Percentiles rank a stretch among this genome's conserved stretches.
Evolutionary conservation across 2,888 invertebrate genomes (phyloP).

Genomic region (Melanophora roralis): DNA sequence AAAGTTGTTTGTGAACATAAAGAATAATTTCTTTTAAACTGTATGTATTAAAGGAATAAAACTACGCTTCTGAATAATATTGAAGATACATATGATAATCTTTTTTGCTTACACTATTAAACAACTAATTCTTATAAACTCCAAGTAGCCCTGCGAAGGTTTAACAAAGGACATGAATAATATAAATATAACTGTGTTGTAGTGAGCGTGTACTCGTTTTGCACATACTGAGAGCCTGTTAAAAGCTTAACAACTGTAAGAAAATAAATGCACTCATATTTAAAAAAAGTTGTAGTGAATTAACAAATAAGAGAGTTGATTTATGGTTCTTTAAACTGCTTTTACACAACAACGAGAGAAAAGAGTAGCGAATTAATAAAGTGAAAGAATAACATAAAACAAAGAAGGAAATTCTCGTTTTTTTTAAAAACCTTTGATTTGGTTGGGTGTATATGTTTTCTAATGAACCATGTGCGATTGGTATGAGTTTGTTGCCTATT

Average conservation of each 20-base stretch:
- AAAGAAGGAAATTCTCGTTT: conserved; percentile 13
- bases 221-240: conserved; percentile 53
- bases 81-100: too few species aligned
- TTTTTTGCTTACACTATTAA: too few species aligned
- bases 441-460: not conserved
- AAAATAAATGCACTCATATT: conserved; percentile 19
- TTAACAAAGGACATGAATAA: too few species aligned
- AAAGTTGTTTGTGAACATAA: too few species aligned
- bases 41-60: too few species aligned
- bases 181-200: too few species aligned
- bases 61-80: too few species aligned
- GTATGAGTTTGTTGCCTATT: conserved; percentile 50
- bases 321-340: not conserved
- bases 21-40: too few species aligned
- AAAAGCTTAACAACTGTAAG: conserved; percentile 35
- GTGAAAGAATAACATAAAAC: conserved; percentile 30
- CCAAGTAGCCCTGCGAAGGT: too few species aligned
- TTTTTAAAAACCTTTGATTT: too few species aligned
- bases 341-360: conserved; percentile 28
- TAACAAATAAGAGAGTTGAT: not conserved
- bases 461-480: too few species aligned
- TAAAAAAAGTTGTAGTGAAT: not conserved
- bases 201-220: not conserved
- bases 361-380: conserved; percentile 15
- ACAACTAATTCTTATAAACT: too few species aligned